Base-by-base conservation (phyloP, 2,797 vertebrate species). In the Pristis pectinata region DNA sequence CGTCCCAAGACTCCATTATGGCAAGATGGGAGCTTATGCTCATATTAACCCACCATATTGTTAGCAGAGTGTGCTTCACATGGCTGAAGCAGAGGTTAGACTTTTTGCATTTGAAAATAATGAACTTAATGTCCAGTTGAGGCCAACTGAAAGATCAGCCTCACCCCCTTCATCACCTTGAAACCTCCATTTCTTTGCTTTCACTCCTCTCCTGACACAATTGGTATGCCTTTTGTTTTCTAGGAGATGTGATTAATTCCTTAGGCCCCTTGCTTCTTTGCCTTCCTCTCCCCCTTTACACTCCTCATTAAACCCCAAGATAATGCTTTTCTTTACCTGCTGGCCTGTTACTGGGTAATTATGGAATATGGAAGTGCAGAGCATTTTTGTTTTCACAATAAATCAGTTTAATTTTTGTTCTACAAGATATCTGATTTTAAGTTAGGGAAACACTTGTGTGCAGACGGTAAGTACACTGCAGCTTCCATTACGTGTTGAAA, bases 401-500 rank as follows among this genome's bases (percentile, higher is more conserved):
- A n/a, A 30, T 53, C 56, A 53, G 49, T 27, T 87, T 59, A 87
- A 34, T 30, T 87, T 30, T 59, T 85, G 49, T 87, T 91, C n/a
- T 37, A 41, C 59, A 91, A 91, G n/a, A 64, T 64, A 64, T 91
- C 30, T 59, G 89, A 64, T 61, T 89, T 89, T 61, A 64, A 61
- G 34, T 89, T 89, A n/a, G 1, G 56, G 85, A 89, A 64, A 64
- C 56, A 89, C 56, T 91, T 3, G 4, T 79, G 83, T 87, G 59
- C 2, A 64, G 41, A 91, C 89, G 15, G 3, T 61, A 59, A n/a
- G 30, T 8, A 89, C 53, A 61, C 56, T 89, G 85, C 59, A 64
- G 15, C 56, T 61, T n/a, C 85, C n/a, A 89, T 15, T 91, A n/a
- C n/a, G 59, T 22, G n/a, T 37, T 91, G 91, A 91, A 91, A 91